A percentile compares a stretch with the other conserved stretches of the same genome.
Evolutionary conservation across 2,113 vertebrate species (phyloP).

Genomic region (Anolis sagrei): DNA sequence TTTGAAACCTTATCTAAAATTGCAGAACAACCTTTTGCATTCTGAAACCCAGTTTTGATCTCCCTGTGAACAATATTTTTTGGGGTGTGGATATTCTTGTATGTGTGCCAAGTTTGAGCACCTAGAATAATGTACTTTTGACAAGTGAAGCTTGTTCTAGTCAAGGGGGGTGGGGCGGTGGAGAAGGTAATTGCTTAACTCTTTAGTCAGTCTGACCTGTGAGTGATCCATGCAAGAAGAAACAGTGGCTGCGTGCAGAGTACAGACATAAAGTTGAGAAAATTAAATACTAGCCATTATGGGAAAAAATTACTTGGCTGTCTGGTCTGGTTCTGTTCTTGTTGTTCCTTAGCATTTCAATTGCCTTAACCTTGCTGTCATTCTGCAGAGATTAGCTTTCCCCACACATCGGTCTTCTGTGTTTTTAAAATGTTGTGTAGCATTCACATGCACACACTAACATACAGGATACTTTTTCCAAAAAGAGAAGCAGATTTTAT

Average conservation of each 20-base stretch:
- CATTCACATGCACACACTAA: not conserved
- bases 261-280: not conserved
- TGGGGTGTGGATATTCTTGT: not conserved
- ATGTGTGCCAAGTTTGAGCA: not conserved
- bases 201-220: not conserved
- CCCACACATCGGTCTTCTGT: too few relatives aligned
- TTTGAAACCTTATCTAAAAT: not conserved
- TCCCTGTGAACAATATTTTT: not conserved
- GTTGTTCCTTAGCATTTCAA: not conserved
- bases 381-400: not conserved
- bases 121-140: not conserved
- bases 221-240: not conserved
- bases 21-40: not conserved
- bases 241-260: not conserved
- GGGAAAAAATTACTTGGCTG: not conserved
- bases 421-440: not conserved
- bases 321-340: not conserved
- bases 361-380: not conserved
- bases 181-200: constrained; percentile 47
- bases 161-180: too few relatives aligned
- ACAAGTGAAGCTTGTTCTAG: not conserved
- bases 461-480: not conserved
- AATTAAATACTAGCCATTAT: constrained; percentile 5
- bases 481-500: not conserved
- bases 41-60: not conserved